Conservation (phyloP, 2,888 invertebrate species). For the Leucophora obtusa region DNA sequence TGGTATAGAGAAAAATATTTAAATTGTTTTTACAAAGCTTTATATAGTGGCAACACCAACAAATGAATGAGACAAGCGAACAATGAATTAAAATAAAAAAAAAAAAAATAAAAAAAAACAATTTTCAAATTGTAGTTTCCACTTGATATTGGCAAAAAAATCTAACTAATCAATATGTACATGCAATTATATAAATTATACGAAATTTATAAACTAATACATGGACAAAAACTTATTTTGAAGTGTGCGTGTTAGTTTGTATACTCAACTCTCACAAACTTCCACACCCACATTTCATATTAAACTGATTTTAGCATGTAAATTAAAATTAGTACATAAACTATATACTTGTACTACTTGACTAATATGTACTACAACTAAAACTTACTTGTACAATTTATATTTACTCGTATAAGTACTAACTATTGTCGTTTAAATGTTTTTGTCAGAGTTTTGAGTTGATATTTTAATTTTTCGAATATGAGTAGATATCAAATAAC, state of each 20-base stretch:
- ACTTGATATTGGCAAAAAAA: slow-evolving; percentile 27
- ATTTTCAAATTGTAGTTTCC: slow-evolving; percentile 8
- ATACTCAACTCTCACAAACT: not conserved
- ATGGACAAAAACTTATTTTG: not conserved
- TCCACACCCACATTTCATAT: not conserved
- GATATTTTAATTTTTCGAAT: too few relatives aligned
- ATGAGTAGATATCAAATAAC: too few relatives aligned
- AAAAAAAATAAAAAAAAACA: not conserved
- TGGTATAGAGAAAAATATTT: not conserved
- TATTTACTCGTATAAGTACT: too few relatives aligned
- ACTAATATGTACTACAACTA: not conserved
- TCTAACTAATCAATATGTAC: slow-evolving; percentile 45
- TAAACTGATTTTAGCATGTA: slow-evolving; percentile 34
- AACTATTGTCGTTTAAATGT: too few relatives aligned
- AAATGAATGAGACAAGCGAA: not conserved
- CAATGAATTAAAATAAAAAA: slow-evolving; percentile 13
- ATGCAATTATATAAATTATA: slow-evolving; percentile 45
- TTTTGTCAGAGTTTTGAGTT: too few relatives aligned
- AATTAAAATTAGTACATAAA: slow-evolving; percentile 30
- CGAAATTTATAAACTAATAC: slow-evolving; percentile 40
- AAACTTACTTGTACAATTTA: not conserved
- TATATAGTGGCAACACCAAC: not conserved
- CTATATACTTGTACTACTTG: not conserved
- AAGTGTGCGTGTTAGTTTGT: not conserved
- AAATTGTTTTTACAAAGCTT: not conserved